A percentile compares a stretch with the other conserved stretches of the same genome.
These are phyloP conservation scores for Ramphastos sulfuratus DNA, from an alignment of 2,113 vertebrate species.

Conservation along the genomic window DNA sequence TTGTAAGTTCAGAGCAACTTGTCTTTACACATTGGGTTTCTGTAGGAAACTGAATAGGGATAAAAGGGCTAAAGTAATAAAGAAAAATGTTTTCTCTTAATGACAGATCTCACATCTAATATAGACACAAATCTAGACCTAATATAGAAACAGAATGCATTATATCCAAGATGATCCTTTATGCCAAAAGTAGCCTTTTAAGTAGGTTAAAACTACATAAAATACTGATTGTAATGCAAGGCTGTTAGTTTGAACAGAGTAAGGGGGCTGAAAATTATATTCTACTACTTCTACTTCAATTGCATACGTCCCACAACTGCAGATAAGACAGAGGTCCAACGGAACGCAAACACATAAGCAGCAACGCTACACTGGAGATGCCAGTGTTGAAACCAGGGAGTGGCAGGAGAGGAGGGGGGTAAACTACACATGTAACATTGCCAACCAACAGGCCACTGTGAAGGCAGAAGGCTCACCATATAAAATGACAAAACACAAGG, in stretches of 20 bases:
- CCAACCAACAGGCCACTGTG: neutral
- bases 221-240: neutral
- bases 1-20: neutral
- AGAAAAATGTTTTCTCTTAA: neutral
- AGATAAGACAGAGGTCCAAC: neutral
- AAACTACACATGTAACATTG: neutral
- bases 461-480: neutral
- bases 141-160: neutral
- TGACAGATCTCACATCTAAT: neutral
- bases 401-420: accelerated
- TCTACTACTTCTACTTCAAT: neutral
- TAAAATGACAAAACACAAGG: neutral
- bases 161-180: neutral
- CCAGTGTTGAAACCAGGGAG: neutral
- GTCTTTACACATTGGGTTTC: neutral
- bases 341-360: neutral
- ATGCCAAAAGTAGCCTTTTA: neutral
- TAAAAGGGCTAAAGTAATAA: neutral
- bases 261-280: neutral
- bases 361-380: neutral
- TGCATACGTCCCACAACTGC: neutral
- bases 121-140: too few relatives aligned
- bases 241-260: neutral
- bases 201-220: neutral
- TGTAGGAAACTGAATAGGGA: neutral